phyloP scores from a whole-genome alignment of 2,113 vertebrate genomes.

The Callopanchax toddi region DNA sequence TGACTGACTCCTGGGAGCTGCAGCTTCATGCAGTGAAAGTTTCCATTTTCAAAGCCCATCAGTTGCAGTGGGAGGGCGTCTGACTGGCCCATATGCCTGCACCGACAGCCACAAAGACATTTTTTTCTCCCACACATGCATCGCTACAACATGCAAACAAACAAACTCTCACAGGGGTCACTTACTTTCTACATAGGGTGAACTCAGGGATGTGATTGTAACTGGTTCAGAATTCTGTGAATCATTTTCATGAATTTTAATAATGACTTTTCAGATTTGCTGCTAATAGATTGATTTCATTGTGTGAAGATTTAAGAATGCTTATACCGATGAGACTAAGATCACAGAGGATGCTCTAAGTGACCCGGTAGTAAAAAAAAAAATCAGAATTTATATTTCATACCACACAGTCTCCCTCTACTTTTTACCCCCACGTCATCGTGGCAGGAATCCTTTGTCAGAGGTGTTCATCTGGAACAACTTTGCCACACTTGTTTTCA shows the following conservation, averaged over 20 bases:
- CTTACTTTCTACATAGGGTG: constrained; percentile 62
- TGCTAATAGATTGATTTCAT: constrained; percentile 51
- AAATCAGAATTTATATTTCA: constrained; percentile 49
- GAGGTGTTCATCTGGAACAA: constrained; percentile 99
- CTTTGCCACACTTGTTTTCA: constrained; percentile 99
- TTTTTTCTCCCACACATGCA: constrained; percentile 62
- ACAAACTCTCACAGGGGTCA: constrained; percentile 30
- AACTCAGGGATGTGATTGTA: constrained; percentile 73
- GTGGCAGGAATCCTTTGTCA: constrained; percentile 94
- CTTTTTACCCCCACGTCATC: constrained; percentile 79
- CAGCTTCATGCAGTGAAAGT: constrained; percentile 87
- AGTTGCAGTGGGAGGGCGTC: constrained; percentile 82
- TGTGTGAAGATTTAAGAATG: too few relatives aligned
- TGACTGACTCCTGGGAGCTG: constrained; percentile 81
- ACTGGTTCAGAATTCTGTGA: constrained; percentile 69
- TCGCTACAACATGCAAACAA: constrained; percentile 19
- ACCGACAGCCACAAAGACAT: constrained; percentile 73
- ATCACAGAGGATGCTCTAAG: constrained; percentile 35
- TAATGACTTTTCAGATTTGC: constrained; percentile 59
- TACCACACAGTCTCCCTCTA: constrained; percentile 64
- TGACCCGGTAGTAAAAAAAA: constrained; percentile 43
- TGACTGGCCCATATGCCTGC: constrained; percentile 80
- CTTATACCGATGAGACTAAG: too few relatives aligned
- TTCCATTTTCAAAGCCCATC: constrained; percentile 89
- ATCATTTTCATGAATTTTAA: constrained; percentile 71